Evolutionary conservation across 2,888 invertebrate genomes (phyloP).

Genomic region (Ichneumoninae sp.): DNA sequence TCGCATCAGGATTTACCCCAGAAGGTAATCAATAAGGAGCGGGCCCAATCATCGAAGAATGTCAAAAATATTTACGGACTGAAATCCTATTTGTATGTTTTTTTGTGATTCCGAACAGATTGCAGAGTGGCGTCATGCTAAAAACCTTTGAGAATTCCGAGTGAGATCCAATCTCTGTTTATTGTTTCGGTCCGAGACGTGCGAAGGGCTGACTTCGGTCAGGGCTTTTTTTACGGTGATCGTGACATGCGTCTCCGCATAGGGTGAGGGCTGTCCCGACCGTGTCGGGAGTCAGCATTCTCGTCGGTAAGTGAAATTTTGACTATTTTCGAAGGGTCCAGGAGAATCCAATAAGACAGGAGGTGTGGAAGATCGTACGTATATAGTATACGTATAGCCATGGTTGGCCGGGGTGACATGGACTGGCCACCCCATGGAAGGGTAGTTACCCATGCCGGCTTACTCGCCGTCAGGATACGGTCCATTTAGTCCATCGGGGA

Average conservation of each 20-base stretch:
- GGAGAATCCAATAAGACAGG: slow-evolving; percentile 73
- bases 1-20: slow-evolving; percentile 9
- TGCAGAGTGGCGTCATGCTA: background rate
- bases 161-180: slow-evolving; percentile 65
- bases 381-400: slow-evolving; percentile 15
- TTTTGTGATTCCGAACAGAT: background rate
- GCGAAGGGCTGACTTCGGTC: slow-evolving; percentile 52
- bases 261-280: slow-evolving; percentile 6
- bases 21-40: background rate
- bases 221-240: slow-evolving; percentile 52
- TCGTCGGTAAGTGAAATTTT: slow-evolving; percentile 75
- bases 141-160: slow-evolving; percentile 14
- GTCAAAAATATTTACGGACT: background rate
- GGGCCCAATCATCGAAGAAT: background rate
- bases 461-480: slow-evolving; percentile 47
- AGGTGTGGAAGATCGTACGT: slow-evolving; percentile 33
- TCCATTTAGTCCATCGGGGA: slow-evolving; percentile 67
- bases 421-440: slow-evolving; percentile 22
- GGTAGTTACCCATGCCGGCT: slow-evolving; percentile 24
- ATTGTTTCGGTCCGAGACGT: slow-evolving; percentile 63
- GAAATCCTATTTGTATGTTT: slow-evolving; percentile 6
- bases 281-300: slow-evolving; percentile 41
- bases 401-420: slow-evolving; percentile 22
- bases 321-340: slow-evolving; percentile 72
- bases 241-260: slow-evolving; percentile 22